Base-by-base conservation (phyloP, 2,113 vertebrate genomes). In the Phasianus colchicus region DNA sequence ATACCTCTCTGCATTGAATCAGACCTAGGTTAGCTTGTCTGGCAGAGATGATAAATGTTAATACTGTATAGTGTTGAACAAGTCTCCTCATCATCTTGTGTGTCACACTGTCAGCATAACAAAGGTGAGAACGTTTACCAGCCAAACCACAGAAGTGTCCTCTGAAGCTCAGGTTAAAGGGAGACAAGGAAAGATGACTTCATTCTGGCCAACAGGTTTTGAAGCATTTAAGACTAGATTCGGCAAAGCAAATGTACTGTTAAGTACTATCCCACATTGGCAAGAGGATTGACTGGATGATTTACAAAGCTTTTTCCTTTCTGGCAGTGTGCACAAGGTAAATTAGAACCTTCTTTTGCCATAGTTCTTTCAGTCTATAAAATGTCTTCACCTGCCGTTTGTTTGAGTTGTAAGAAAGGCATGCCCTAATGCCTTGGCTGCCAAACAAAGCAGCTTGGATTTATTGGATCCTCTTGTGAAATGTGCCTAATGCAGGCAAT, bases 361-460 rank as follows among this genome's bases (percentile, higher is more conserved):
- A 5, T 76, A 70, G 57, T 94, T 91, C 80, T 95, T 90, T 58
- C 73, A 92, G 93, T 96, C 86, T 94, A 50, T 95, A 88, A 90
- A 95, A 91, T 38, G n/a, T 84, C 88, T 91, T 96, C 94, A 91
- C 95, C 90, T 95, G 83, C 88, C 70, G 61, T 95, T 90, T 93
- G 60, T 94, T 90, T 79, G 67, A n/a, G 57, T 73, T 93, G 73
- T 75, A 92, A 93, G 90, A 92, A 85, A 90, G 80, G 65, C 83
- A 71, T 81, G 83, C 55, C 69, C 88, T 96, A 92, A 93, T 94
- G 85, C 91, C 40, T 93, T 94, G 83, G 85, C 93, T 67, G 69
- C 78, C 76, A 86, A 83, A 94, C 79, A 93, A 91, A 95, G 48
- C 76, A 91, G 52, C 69, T 88, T 75, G 90, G 63, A 94, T 95